Percentiles rank a stretch among this genome's conserved stretches.
These are phyloP conservation scores for Cisticola juncidis DNA, from an alignment of 2,113 vertebrate species.

Conservation along the genomic window DNA sequence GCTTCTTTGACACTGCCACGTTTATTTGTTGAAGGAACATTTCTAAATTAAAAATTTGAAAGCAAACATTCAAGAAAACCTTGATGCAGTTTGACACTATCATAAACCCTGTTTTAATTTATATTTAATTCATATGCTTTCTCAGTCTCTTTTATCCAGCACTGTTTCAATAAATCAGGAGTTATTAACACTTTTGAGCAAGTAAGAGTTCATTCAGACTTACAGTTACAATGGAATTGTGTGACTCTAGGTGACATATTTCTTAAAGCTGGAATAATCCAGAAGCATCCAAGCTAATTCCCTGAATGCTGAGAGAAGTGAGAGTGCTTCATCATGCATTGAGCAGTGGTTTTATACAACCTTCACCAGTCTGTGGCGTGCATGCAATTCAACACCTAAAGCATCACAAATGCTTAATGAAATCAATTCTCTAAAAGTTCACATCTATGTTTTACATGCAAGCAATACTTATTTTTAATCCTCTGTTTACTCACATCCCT, in stretches of 20 bases:
- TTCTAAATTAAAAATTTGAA: conserved; percentile 24
- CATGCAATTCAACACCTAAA: not conserved
- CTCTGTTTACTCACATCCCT: not conserved
- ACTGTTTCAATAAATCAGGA: not conserved
- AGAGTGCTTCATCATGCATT: not conserved
- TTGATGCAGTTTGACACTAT: not conserved
- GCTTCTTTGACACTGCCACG: not conserved
- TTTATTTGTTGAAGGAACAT: conserved; percentile 19
- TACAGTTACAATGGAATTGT: not conserved
- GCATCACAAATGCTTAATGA: not conserved
- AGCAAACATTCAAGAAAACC: not conserved
- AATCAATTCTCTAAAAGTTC: not conserved
- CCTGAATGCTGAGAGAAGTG: not conserved
- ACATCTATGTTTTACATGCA: not conserved
- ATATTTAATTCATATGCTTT: not conserved
- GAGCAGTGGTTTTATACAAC: not conserved
- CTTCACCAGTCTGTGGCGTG: not conserved
- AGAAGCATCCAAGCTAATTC: not conserved
- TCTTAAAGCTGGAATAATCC: not conserved
- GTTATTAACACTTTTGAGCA: not conserved
- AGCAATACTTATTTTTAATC: not conserved
- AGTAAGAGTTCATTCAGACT: not conserved
- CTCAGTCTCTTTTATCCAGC: not conserved
- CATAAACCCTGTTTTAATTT: not conserved
- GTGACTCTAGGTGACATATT: not conserved